A percentile compares a stretch with the other conserved stretches of the same genome.
Evolutionary conservation across 2,113 vertebrate genomes (phyloP).

Genomic region (Crocuta crocuta): DNA sequence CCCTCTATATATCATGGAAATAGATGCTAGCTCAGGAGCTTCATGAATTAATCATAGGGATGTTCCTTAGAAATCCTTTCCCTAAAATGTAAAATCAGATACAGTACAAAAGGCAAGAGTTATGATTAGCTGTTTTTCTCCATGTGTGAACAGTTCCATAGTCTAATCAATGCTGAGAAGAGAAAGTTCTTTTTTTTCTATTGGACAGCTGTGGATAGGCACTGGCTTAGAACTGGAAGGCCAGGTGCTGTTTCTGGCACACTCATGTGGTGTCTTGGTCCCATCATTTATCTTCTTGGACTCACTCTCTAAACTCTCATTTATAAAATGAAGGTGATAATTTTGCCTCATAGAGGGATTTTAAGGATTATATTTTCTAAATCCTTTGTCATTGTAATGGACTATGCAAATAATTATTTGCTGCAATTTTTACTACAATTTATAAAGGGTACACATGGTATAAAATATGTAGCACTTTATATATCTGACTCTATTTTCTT

Average conservation of each 20-base stretch:
- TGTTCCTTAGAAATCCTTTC: conserved; percentile 4
- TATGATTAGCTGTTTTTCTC: neutral
- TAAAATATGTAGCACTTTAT: neutral
- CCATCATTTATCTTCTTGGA: neutral
- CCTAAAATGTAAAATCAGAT: neutral
- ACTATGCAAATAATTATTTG: neutral
- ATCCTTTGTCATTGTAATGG: neutral
- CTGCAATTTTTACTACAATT: neutral
- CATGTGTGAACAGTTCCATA: too few relatives aligned
- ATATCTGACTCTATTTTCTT: neutral
- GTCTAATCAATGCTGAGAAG: neutral
- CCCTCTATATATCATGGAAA: neutral
- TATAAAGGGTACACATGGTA: neutral
- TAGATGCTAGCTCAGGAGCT: neutral
- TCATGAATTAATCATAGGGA: neutral
- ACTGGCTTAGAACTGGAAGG: neutral
- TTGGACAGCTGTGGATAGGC: conserved; percentile 1
- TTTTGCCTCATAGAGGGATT: conserved; percentile 9
- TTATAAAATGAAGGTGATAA: neutral
- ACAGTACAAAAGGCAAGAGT: neutral
- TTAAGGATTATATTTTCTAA: neutral
- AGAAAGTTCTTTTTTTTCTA: neutral
- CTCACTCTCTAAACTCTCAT: neutral
- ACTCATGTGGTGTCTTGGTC: neutral
- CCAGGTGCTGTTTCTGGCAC: neutral